Conservation (phyloP, 2,113 vertebrate species). For the Hydrochoerus hydrochaeris region DNA sequence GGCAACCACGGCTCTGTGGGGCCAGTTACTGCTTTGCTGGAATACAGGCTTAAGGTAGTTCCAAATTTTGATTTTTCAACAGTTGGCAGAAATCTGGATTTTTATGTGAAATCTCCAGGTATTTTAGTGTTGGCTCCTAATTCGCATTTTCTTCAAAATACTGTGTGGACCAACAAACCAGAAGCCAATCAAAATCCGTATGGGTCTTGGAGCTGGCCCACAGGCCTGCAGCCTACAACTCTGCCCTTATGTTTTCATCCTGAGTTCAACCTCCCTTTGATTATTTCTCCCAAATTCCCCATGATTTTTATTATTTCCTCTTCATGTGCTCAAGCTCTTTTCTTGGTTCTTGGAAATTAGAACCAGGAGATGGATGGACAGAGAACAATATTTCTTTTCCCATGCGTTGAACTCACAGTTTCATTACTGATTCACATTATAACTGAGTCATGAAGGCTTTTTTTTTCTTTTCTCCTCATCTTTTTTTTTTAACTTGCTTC, state of each 20-base stretch:
- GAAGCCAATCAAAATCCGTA: constrained; percentile 3
- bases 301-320: constrained; percentile 64
- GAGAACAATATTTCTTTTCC: constrained; percentile 45
- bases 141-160: constrained; percentile 46
- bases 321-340: constrained; percentile 41
- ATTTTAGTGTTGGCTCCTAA: constrained; percentile 49
- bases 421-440: constrained; percentile 51
- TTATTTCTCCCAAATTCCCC: neutral
- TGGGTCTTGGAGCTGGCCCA: neutral
- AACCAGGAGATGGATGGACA: constrained; percentile 61
- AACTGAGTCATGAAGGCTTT: constrained; percentile 42
- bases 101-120: constrained; percentile 53
- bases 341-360: constrained; percentile 62
- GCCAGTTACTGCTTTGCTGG: neutral
- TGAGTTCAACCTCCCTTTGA: constrained; percentile 33
- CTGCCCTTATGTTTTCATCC: neutral
- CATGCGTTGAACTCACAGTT: constrained; percentile 31
- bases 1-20: neutral
- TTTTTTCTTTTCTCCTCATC: neutral
- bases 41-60: neutral
- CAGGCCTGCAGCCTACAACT: neutral
- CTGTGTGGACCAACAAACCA: neutral
- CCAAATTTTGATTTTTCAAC: constrained; percentile 37
- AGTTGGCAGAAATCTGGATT: constrained; percentile 14
- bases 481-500: constrained; percentile 72